Percentiles rank a stretch among this genome's conserved stretches.
phyloP scores from a whole-genome alignment of 2,113 vertebrate genomes.

The Oncorhynchus clarkii region DNA sequence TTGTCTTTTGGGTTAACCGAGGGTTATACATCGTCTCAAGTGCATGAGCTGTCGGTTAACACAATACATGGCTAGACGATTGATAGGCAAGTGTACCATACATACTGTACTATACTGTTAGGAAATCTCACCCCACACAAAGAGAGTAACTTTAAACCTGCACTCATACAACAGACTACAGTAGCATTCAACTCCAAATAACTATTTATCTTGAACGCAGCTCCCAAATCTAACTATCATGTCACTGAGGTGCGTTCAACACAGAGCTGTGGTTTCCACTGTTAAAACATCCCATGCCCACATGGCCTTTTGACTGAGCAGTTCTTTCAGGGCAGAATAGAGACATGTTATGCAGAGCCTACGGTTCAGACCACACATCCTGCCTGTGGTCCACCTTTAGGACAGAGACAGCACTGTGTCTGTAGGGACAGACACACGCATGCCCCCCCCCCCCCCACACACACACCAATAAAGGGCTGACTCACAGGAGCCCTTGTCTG shows the following conservation, averaged over 20 bases:
- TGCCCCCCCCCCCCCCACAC: not conserved
- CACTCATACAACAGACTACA: not conserved
- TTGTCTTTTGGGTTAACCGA: conserved; percentile 41
- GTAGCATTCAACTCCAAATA: conserved; percentile 13
- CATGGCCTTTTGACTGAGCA: conserved; percentile 22
- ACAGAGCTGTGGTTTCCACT: conserved; percentile 13
- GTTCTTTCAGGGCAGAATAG: conserved; percentile 48
- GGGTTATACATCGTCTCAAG: conserved; percentile 29
- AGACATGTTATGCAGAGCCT: conserved; percentile 39
- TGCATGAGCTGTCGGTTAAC: not conserved
- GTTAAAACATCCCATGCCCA: conserved; percentile 2
- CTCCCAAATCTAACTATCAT: conserved; percentile 12
- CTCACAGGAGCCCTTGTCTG: conserved; percentile 23
- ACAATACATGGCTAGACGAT: conserved; percentile 35
- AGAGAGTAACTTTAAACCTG: not conserved
- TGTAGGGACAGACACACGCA: conserved; percentile 1
- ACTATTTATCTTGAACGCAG: conserved; percentile 5
- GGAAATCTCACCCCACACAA: conserved; percentile 27
- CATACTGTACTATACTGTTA: conserved; percentile 25
- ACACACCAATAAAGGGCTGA: conserved; percentile 35
- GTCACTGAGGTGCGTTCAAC: conserved; percentile 9
- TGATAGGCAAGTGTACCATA: conserved; percentile 14
- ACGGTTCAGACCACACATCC: conserved; percentile 51
- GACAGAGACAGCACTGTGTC: conserved; percentile 63
- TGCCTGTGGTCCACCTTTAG: conserved; percentile 52